Evolutionary conservation across 2,797 vertebrate genomes (phyloP).

Genomic region (Sebastes vulpes): DNA sequence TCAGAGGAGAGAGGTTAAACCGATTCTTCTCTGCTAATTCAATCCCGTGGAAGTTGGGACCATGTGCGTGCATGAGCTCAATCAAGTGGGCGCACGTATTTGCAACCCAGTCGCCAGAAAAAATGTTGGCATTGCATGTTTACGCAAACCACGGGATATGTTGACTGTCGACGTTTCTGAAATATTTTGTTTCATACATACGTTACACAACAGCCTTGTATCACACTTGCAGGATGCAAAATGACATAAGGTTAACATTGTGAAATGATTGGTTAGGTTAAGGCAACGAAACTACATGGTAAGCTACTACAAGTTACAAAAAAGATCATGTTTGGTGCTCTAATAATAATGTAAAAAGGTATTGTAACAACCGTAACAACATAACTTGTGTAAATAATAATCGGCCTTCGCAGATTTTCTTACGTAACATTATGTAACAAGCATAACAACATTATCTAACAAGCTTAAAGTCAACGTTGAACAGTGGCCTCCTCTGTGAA

Average conservation of each 20-base stretch:
- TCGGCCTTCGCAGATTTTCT: no score
- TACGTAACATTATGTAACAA: no score
- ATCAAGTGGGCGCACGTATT: background rate
- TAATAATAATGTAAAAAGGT: no score
- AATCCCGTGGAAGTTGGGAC: conserved; percentile 6
- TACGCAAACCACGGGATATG: background rate
- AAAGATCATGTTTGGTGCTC: no score
- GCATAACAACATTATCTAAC: no score
- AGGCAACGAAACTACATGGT: background rate
- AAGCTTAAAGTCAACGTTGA: no score
- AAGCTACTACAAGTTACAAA: background rate
- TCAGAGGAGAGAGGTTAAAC: conserved; percentile 40
- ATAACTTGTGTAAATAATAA: no score
- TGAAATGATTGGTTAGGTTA: background rate
- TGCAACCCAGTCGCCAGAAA: background rate
- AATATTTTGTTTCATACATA: background rate
- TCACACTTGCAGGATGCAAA: background rate
- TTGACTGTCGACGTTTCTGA: background rate
- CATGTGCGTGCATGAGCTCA: background rate
- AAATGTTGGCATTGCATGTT: background rate
- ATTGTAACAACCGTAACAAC: no score
- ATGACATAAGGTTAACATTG: background rate
- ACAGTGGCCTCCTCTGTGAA: no score
- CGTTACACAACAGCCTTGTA: background rate
- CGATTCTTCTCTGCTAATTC: conserved; percentile 55